Base-by-base conservation (phyloP, 2,113 vertebrate genomes). In the Menidia beryllina region DNA sequence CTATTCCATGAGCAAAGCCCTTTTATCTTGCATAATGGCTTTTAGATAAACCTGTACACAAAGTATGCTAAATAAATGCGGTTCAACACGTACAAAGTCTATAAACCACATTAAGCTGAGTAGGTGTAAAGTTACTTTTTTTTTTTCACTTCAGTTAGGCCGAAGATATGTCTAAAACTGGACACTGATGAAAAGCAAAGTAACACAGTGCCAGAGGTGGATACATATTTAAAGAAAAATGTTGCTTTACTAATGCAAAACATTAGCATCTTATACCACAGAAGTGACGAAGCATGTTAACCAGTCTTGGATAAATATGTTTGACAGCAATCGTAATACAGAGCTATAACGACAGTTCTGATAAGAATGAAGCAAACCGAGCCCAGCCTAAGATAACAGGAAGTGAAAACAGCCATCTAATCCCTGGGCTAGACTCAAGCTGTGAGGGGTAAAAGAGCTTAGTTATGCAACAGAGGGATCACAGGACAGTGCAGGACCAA, bases 361-460 rank as follows among this genome's bases (percentile, higher is more conserved):
- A 64, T 36, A 19, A 72, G 51, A 60, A 51, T 45, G 51, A 66
- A 73, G 76, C 57, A 71, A 81, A 69, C 48, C 85, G 82, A 82
- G 75, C 84, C 58, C 47, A 39, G 66, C 55, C 68, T 78, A 77
- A 87, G 82, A 85, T 85, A 89, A 84, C 85, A 86, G 72, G 83
- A 87, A 87, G 72, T 26, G 79, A 89, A 91, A 90, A 72, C 82
- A 81, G 83, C 67, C 73, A 26, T 79, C 77, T 92, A 92, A 92
- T 91, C 85, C 86, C 64, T 63, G 43, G 71, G 79, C 88, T 87
- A 87, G 89, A 92, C 86, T 90, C 79, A 78, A 87, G 90, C 85
- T 83, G 81, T 69, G 85, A 91, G 86, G 72, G 81, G 85, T 74
- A 85, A 88, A 75, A 49, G 56, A 74, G 79, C 72, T 91, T 88